These are phyloP conservation scores for Lophius piscatorius DNA, from an alignment of 2,113 vertebrate genomes.

Conservation along the genomic window DNA sequence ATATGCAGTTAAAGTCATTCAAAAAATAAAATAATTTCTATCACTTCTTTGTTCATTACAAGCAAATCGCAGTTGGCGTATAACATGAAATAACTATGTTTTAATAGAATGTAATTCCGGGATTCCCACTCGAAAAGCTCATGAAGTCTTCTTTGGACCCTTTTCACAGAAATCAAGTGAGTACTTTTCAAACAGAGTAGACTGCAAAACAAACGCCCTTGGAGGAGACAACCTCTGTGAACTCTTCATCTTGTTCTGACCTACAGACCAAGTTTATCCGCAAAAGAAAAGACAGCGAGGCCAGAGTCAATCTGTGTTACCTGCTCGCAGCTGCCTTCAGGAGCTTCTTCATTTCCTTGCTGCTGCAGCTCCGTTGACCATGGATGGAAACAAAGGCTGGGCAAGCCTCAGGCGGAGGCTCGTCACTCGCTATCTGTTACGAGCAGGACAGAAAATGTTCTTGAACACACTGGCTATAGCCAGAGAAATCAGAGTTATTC, in stretches of 20 bases:
- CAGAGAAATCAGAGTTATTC: constrained; percentile 1
- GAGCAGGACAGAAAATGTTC: constrained; percentile 20
- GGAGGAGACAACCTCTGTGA: too few species aligned
- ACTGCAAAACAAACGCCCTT: too few species aligned
- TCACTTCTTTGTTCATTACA: not conserved
- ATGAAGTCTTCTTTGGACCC: too few species aligned
- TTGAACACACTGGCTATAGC: not conserved
- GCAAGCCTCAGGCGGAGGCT: constrained; percentile 89
- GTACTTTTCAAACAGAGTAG: too few species aligned
- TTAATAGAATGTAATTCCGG: too few species aligned
- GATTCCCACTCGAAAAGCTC: too few species aligned
- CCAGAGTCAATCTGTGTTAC: constrained; percentile 79
- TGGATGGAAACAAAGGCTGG: constrained; percentile 91
- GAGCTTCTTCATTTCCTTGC: constrained; percentile 92
- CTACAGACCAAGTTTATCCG: not conserved
- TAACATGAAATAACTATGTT: too few species aligned
- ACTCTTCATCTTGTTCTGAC: not conserved
- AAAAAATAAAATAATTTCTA: not conserved
- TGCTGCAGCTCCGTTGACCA: constrained; percentile 88
- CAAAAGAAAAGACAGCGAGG: not conserved
- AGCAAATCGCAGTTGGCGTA: not conserved
- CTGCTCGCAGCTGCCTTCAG: constrained; percentile 90
- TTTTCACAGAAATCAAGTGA: too few species aligned
- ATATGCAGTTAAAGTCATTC: constrained; percentile 9
- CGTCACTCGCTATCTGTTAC: constrained; percentile 90